Base-by-base conservation (phyloP, 2,888 invertebrate genomes). In the Heliconius ethilla region DNA sequence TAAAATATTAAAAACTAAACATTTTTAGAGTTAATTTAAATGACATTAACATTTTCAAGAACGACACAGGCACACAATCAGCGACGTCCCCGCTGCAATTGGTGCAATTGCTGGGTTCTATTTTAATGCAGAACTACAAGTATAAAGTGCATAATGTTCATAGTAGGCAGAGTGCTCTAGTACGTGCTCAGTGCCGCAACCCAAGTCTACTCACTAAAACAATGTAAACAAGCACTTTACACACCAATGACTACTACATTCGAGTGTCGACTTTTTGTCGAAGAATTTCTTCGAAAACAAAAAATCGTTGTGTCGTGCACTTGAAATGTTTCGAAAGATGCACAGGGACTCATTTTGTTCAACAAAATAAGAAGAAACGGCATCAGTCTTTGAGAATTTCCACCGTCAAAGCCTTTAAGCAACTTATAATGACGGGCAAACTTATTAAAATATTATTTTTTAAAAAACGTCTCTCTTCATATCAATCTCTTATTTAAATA, bases 181-280 rank as follows among this genome's bases (percentile, higher is more conserved):
- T 70, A 70, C 70, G 70, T 55, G 70, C 70, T 72, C 18, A 55
- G 33, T 33, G 51, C 55, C 55, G 29, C 33, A 33, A 72, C 55
- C 70, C 55, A 72, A 72, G 70, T 72, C 70, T 59, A 70, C 70
- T 72, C 33, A 59, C 70, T 72, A 22, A 55, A 72, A 72, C 70
- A 33, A 59, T 72, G 70, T 72, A 55, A 72, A 72, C 70, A 72
- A 59, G 55, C 70, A n/a, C 70, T 72, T 55, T 55, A 72, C 70
- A 72, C 55, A 72, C 70, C 70, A 72, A 72, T 72, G 55, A 70
- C 70, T 70, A 72, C 70, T 55, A 72, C 55, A 59, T 59, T 55
- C 29, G 70, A 72, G 70, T 72, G 33, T 55, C 59, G 59, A 33
- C 55, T 55, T 72, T 72, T 72, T 33, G 70, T 33, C 55, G 70